Base-by-base conservation (phyloP, 2,888 invertebrate species). In the Spodoptera exigua region DNA sequence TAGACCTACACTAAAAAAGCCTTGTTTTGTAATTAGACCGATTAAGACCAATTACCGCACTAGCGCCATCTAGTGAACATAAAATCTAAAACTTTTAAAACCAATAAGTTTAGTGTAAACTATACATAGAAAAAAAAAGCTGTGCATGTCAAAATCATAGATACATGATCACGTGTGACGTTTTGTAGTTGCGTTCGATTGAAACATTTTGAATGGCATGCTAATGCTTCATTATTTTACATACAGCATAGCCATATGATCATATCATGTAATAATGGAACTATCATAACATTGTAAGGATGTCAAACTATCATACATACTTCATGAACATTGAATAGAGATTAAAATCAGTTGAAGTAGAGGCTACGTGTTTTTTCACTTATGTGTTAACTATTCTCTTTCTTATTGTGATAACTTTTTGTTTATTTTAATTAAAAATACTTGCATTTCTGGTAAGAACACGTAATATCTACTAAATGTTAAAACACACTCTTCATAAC, bases 131-230 rank as follows among this genome's bases (percentile, higher is more conserved):
- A 13, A 46, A 51, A 43, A 55, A 51, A 13, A 46, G 65, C 48
- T 76, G 78, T 81, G 85, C 85, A 84, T 84, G 84, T 79, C 73
- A 74, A 72, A 64, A 61, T 69, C 64, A 78, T 78, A 57, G 49
- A 57, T 70, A 52, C 37, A 51, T 40, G 34, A 16, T 43, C 44
- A 35, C 39, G 41, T 66, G 66, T 66, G 65, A 47, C 52, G 49
- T 68, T 57, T 14, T 17, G 41, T 75, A 55, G 52, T 49, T 35
- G 32, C 54, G 54, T 70, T 51, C 55, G 61, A 59, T 63, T 75
- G 66, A 63, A 55, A 45, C 64, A 51, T 67, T 67, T 43, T 51
- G 35, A 21, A 53, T 45, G 69, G 75, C 59, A 74, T 72, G 74
- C 18, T 54, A 62, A 46, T 45, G 69, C 75, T 74, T 40, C 27